Evolutionary conservation across 2,113 vertebrate genomes (phyloP).

Genomic region (Colaptes auratus): DNA sequence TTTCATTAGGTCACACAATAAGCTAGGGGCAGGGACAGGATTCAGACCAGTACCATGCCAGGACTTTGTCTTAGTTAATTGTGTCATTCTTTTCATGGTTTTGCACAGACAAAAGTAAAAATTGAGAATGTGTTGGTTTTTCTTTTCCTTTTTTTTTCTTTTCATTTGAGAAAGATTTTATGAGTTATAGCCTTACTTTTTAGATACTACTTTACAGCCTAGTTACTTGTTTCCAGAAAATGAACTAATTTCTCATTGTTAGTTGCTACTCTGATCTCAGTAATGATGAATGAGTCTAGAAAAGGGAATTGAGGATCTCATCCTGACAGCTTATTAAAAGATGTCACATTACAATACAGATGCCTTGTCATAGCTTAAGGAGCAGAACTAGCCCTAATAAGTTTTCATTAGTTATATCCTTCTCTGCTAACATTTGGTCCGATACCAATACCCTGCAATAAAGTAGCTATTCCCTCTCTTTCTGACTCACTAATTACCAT

Average conservation of each 20-base stretch:
- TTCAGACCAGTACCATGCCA: background rate
- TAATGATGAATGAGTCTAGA: constrained; percentile 74
- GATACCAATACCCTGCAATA: constrained; percentile 56
- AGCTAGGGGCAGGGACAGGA: background rate
- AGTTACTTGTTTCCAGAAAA: constrained; percentile 73
- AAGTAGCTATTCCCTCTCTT: constrained; percentile 49
- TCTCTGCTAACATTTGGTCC: constrained; percentile 45
- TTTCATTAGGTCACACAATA: background rate
- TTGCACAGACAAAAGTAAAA: background rate
- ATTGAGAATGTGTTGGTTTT: background rate
- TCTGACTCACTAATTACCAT: constrained; percentile 71
- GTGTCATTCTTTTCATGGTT: background rate
- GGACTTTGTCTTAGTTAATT: background rate
- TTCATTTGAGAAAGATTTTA: constrained; percentile 8
- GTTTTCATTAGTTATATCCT: constrained; percentile 61
- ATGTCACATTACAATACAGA: constrained; percentile 71
- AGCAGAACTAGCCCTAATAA: constrained; percentile 51
- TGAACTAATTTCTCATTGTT: constrained; percentile 73
- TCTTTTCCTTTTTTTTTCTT: background rate
- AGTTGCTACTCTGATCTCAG: constrained; percentile 72
- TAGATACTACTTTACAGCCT: constrained; percentile 66
- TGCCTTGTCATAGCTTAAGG: constrained; percentile 23
- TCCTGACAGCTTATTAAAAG: constrained; percentile 63
- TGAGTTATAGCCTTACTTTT: constrained; percentile 48
- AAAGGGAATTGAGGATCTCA: constrained; percentile 63